Base-by-base conservation (phyloP, 2,113 vertebrate species). In the Pseudonaja textilis region DNA sequence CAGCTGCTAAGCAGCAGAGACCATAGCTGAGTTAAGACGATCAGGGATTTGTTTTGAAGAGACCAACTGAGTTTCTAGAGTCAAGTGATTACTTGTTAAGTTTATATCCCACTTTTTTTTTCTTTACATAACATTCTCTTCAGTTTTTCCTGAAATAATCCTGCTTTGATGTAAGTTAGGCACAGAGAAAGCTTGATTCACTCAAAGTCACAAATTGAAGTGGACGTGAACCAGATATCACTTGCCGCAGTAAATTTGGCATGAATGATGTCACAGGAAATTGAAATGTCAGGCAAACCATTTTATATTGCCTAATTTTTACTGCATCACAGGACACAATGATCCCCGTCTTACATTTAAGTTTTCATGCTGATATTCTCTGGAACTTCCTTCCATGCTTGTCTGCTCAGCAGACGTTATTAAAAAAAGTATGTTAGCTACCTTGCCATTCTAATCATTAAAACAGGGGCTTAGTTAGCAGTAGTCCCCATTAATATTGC, bases 1-100 rank as follows among this genome's bases (percentile, higher is more conserved):
- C 47, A 64, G 74, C 74, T 34, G 90, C 55, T 89, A 89, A 93
- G 45, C n/a, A 61, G 50, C 88, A 90, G 45, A 56, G 55, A 74
- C 55, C 89, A 86, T 47, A 87, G 81, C 74, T 34, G 39, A 90
- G 29, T 54, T 89, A 90, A 87, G 90, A 89, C 10, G 22, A 61
- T 91, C 50, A 42, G 12, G 45, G 47, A 64, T 86, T 93, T 69
- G 22, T n/a, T 39, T 89, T 56, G 1, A 85, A 86, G 86, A 74
- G 47, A 89, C 45, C n/a, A 34, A 34, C 87, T 39, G 42, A 54
- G 29, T 81, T 69, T 54, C 34, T 42, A 85, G 69, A 39, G 57
- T 93, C 56, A 89, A 26, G n/a, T 56, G 20, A 81, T 81, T 81
- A 10, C 34, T 81, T 22, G 5, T 39, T 81, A 20, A 81, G 69